Percentiles rank a stretch among this genome's conserved stretches.
These are phyloP conservation scores for Ichneumoninae sp. DNA, from an alignment of 2,888 invertebrate species.

Conservation along the genomic window DNA sequence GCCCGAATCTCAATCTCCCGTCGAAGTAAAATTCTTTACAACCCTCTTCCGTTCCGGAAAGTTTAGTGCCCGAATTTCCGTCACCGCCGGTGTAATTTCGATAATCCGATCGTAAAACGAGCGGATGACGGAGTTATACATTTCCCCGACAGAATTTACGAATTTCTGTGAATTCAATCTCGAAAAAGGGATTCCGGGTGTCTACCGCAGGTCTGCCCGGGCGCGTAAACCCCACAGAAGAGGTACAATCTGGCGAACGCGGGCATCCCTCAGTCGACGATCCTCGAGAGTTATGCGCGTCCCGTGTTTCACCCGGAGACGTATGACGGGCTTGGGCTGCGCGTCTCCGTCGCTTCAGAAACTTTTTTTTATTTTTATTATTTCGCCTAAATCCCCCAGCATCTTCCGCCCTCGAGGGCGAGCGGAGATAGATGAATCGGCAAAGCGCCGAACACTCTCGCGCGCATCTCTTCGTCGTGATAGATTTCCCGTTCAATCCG, in stretches of 20 bases:
- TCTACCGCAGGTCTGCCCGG: background rate
- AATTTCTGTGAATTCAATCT: conserved; percentile 14
- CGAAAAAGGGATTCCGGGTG: conserved; percentile 18
- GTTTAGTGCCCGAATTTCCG: background rate
- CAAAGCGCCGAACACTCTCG: conserved; percentile 7
- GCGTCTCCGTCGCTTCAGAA: conserved; percentile 34
- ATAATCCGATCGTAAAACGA: conserved; percentile 32
- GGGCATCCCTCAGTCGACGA: background rate
- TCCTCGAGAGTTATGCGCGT: conserved; percentile 45
- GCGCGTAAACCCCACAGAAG: background rate
- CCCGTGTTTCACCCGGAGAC: conserved; percentile 14
- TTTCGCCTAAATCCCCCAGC: conserved; percentile 23
- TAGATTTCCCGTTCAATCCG: conserved; percentile 54
- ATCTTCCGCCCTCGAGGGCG: conserved; percentile 11
- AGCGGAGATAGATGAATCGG: conserved; percentile 5
- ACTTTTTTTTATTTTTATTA: conserved; percentile 51
- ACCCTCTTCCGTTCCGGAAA: background rate
- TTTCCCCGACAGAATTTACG: conserved; percentile 16
- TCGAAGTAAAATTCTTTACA: conserved; percentile 9
- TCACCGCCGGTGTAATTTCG: background rate
- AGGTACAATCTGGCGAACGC: background rate
- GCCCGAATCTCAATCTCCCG: background rate
- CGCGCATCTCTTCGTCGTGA: conserved; percentile 28
- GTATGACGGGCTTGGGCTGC: conserved; percentile 5
- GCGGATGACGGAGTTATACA: conserved; percentile 1